Evolutionary conservation across 35 echinoderm and acorn worm species (phyloP).

Genomic region (Chiridota heheva): DNA sequence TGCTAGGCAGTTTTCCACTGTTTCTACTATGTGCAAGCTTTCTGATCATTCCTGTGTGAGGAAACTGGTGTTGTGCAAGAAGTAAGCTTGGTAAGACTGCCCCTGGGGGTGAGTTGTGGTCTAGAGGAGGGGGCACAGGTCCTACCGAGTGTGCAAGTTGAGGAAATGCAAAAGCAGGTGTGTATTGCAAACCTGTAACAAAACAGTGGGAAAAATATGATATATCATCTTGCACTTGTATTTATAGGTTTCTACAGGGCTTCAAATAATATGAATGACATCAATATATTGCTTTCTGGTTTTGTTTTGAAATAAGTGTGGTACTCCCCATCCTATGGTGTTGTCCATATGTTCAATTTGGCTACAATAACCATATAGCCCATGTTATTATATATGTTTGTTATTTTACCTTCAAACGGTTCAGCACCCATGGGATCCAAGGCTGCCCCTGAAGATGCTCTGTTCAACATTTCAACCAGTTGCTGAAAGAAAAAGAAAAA

Average conservation of each 20-base stretch:
- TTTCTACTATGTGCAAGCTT: background rate
- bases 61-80: background rate
- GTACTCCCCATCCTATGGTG: background rate
- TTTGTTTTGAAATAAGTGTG: background rate
- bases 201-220: background rate
- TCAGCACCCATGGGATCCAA: conserved; percentile 24
- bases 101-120: conserved; percentile 13
- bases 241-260: background rate
- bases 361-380: background rate
- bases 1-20: background rate
- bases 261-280: background rate
- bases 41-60: conserved; percentile 6
- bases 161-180: conserved; percentile 34
- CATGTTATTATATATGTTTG: background rate
- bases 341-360: background rate
- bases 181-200: conserved; percentile 30
- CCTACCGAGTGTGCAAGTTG: conserved; percentile 16
- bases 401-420: conserved; percentile 34
- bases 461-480: conserved; percentile 50
- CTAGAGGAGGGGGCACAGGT: conserved; percentile 9
- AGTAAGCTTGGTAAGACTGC: conserved; percentile 32
- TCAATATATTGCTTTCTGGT: background rate
- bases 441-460: conserved; percentile 27
- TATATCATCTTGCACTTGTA: background rate
- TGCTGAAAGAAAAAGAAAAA: conserved; percentile 16